These are phyloP conservation scores for Desoria tigrina DNA, from an alignment of 2,888 invertebrate genomes.

Conservation along the genomic window DNA sequence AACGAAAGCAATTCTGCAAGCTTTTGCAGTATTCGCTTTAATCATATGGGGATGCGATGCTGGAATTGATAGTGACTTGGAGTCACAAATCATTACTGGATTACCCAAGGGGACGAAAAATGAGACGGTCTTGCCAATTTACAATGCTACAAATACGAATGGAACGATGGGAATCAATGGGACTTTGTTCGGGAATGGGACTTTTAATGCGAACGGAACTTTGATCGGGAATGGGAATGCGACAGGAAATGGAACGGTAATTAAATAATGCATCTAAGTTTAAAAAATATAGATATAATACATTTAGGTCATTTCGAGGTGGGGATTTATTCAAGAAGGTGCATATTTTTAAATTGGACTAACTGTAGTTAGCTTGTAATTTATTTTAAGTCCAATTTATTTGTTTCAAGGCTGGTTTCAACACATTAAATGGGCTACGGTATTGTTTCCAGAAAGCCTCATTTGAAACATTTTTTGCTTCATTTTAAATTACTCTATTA, in stretches of 20 bases:
- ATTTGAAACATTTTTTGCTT: too few relatives aligned
- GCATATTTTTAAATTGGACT: too few relatives aligned
- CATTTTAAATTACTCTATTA: too few relatives aligned
- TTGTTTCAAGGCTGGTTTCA: too few relatives aligned
- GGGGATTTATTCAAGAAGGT: too few relatives aligned
- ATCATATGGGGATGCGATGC: neutral
- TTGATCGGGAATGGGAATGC: slow-evolving; percentile 12
- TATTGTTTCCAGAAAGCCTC: too few relatives aligned
- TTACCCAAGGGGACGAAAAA: neutral
- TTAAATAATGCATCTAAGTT: too few relatives aligned
- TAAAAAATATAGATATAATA: neutral
- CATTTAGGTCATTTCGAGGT: neutral
- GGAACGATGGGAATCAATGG: neutral
- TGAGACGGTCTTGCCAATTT: neutral
- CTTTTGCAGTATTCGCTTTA: neutral
- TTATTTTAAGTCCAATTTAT: too few relatives aligned
- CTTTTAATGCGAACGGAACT: slow-evolving; percentile 18
- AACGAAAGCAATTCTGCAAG: neutral
- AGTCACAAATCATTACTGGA: slow-evolving; percentile 37
- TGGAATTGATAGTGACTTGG: slow-evolving; percentile 38
- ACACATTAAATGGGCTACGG: too few relatives aligned
- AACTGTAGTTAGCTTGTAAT: too few relatives aligned
- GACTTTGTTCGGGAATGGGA: slow-evolving; percentile 16
- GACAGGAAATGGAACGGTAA: slow-evolving; percentile 26
- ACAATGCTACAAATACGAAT: neutral